phyloP scores from a whole-genome alignment of 2,797 vertebrate species.

The Oreochromis grahami region DNA sequence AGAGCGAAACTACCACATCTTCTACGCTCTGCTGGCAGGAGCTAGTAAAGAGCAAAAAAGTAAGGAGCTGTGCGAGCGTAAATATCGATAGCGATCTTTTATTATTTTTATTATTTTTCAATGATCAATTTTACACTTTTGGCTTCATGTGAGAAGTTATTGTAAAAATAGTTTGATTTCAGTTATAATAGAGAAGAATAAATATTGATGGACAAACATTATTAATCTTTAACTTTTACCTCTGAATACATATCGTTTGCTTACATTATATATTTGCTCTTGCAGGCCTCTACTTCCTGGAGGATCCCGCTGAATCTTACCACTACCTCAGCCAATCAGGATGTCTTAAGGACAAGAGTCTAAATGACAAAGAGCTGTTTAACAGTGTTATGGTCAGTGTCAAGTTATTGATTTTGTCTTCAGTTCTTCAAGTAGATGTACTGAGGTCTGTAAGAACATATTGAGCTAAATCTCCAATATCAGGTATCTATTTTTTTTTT shows the following conservation, averaged over 20 bases:
- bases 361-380: constrained; percentile 85
- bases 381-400: constrained; percentile 87
- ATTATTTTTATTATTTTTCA: neutral
- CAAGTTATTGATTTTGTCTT: neutral
- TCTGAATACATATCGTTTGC: neutral
- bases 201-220: neutral
- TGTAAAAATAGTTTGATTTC: neutral
- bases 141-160: neutral
- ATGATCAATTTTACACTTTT: neutral
- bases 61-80: constrained; percentile 43
- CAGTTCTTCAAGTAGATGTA: neutral
- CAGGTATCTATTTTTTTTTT: neutral
- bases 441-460: neutral
- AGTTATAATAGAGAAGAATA: neutral
- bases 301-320: constrained; percentile 81
- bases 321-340: constrained; percentile 88
- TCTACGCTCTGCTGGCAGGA: constrained; percentile 88
- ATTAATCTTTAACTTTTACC: neutral
- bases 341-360: constrained; percentile 84
- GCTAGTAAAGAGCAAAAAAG: constrained; percentile 83
- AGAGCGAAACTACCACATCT: constrained; percentile 93
- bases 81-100: neutral
- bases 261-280: neutral
- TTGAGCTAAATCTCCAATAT: neutral
- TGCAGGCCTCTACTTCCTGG: constrained; percentile 79